phyloP scores from a whole-genome alignment of 2,888 invertebrate genomes.

The Diaprepes abbreviatus region DNA sequence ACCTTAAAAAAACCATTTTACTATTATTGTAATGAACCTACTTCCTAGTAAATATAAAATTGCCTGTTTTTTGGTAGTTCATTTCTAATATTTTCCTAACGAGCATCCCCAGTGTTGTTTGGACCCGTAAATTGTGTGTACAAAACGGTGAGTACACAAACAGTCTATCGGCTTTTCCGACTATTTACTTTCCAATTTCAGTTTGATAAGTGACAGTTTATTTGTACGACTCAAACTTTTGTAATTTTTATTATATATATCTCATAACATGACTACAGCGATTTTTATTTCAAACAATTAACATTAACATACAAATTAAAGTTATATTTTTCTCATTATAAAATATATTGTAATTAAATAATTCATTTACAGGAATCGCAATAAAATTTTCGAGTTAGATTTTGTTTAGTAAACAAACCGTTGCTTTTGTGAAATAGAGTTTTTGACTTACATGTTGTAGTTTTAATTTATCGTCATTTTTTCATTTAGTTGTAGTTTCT shows the following conservation, averaged over 20 bases:
- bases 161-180: neutral
- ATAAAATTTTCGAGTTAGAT: neutral
- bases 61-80: too few relatives aligned
- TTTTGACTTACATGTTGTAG: neutral
- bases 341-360: neutral
- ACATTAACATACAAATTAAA: neutral
- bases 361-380: neutral
- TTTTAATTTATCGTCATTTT: neutral
- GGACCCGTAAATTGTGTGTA: neutral
- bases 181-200: neutral
- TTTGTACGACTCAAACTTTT: neutral
- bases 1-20: too few relatives aligned
- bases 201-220: neutral
- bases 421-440: neutral
- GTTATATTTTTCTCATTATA: too few relatives aligned
- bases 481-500: neutral
- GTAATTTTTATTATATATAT: neutral
- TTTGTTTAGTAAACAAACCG: neutral
- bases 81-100: neutral
- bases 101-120: neutral
- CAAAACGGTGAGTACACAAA: neutral
- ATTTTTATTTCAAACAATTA: neutral
- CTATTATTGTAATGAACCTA: too few relatives aligned
- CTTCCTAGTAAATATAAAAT: too few relatives aligned
- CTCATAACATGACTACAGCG: neutral